Evolutionary conservation across 1,140 invertebrate genomes (phyloP).

Genomic region (Latrodectus geometricus): DNA sequence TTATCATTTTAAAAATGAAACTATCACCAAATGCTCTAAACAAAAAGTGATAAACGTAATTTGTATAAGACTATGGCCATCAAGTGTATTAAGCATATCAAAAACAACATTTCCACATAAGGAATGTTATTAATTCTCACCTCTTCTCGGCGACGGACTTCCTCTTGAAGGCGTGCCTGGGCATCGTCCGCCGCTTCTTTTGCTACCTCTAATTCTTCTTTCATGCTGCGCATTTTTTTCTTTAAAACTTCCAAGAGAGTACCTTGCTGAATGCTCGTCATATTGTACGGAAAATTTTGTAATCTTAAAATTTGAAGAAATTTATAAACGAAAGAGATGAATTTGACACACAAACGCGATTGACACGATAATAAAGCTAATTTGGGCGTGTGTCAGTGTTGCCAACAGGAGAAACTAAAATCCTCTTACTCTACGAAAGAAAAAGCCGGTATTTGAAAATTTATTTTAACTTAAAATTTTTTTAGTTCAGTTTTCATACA

Average conservation of each 20-base stretch:
- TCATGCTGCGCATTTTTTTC: slow-evolving; percentile 99
- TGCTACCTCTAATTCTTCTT: slow-evolving; percentile 97
- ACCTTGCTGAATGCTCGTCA: slow-evolving; percentile 63
- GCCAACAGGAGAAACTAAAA: slow-evolving; percentile 6
- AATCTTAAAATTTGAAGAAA: not conserved
- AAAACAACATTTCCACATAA: not conserved
- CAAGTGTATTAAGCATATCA: too few species aligned
- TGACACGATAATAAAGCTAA: slow-evolving; percentile 60
- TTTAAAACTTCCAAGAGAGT: slow-evolving; percentile 93
- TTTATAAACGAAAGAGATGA: not conserved
- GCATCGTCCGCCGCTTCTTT: slow-evolving; percentile 95
- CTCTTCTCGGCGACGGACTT: slow-evolving; percentile 93
- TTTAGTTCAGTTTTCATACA: not conserved
- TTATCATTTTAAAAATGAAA: not conserved
- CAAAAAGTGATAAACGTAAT: too few species aligned
- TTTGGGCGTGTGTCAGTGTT: slow-evolving; percentile 52
- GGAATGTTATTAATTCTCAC: slow-evolving; percentile 75
- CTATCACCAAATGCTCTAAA: not conserved
- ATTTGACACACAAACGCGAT: slow-evolving; percentile 43
- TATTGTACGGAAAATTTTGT: slow-evolving; percentile 34
- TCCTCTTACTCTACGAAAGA: not conserved
- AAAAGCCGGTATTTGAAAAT: slow-evolving; percentile 6
- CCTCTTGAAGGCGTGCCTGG: slow-evolving; percentile 84
- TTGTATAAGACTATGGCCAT: too few species aligned
- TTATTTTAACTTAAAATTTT: not conserved